phyloP scores from a whole-genome alignment of 2,797 vertebrate species.

The Melanogrammus aeglefinus region DNA sequence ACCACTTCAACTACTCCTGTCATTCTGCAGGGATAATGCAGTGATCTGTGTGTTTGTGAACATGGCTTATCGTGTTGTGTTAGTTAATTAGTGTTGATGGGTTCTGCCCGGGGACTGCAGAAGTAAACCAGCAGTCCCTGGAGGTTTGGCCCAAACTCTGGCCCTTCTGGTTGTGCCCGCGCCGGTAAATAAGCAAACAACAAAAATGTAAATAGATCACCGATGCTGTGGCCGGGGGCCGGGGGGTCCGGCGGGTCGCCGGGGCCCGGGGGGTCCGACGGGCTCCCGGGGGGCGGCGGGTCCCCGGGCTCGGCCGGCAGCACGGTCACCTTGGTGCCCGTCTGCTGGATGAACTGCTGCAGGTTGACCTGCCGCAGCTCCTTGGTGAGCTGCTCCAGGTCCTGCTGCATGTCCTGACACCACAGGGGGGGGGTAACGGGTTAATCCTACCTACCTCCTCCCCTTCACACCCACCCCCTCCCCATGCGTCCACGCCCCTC shows the following conservation, averaged over 20 bases:
- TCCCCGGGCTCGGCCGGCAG: conserved; percentile 88
- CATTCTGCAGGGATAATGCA: too few relatives aligned
- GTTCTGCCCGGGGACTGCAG: too few relatives aligned
- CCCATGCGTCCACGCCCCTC: conserved; percentile 26
- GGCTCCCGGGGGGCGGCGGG: conserved; percentile 70
- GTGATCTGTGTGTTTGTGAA: too few relatives aligned
- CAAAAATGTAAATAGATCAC: conserved; percentile 48
- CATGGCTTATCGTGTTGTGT: too few relatives aligned
- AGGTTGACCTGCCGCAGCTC: conserved; percentile 97
- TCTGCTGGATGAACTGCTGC: conserved; percentile 98
- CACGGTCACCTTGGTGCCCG: conserved; percentile 95
- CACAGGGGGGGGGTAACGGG: conserved; percentile 10
- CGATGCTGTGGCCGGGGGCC: conserved; percentile 64
- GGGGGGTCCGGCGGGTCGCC: conserved; percentile 59
- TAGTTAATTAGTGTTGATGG: too few relatives aligned
- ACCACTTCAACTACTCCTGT: too few relatives aligned
- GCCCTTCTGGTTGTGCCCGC: too few relatives aligned
- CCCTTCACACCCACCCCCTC: too few relatives aligned
- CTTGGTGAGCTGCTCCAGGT: conserved; percentile 95
- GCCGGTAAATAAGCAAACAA: neutral
- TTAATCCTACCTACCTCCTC: neutral
- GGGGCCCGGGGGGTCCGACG: conserved; percentile 70
- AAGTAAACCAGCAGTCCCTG: too few relatives aligned
- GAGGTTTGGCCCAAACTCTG: too few relatives aligned
- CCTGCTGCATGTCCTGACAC: conserved; percentile 86